Conservation (phyloP, 2,797 vertebrate species). For the Mycteria americana region DNA sequence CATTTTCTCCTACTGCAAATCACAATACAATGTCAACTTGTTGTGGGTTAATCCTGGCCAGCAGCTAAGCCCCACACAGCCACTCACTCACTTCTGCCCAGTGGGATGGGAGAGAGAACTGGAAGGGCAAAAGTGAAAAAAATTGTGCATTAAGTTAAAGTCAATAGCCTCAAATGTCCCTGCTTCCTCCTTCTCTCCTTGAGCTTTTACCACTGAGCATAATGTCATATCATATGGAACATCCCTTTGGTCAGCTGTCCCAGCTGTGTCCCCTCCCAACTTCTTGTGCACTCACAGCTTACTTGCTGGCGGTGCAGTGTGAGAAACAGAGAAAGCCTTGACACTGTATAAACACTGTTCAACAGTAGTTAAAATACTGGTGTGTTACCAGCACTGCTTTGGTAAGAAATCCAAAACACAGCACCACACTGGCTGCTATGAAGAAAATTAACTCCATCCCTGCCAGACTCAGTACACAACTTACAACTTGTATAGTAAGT, state of each 20-base stretch:
- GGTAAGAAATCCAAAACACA: not conserved
- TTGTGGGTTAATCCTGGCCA: not conserved
- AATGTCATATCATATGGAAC: not conserved
- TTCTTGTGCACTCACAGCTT: not conserved
- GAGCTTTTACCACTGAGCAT: not conserved
- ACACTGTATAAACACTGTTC: not conserved
- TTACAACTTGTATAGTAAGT: not conserved
- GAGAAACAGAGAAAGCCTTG: not conserved
- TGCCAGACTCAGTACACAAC: not conserved
- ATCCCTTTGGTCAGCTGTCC: not conserved
- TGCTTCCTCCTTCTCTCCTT: not conserved
- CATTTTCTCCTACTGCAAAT: not conserved
- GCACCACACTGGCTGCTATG: not conserved
- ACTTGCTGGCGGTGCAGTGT: not conserved
- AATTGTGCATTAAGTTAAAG: not conserved
- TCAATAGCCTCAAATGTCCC: not conserved
- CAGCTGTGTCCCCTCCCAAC: not conserved
- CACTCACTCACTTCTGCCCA: not conserved
- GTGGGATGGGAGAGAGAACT: not conserved
- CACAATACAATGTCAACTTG: not conserved
- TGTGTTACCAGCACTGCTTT: not conserved
- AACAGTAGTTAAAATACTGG: not conserved
- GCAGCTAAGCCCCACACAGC: not conserved
- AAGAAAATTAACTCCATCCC: not conserved
- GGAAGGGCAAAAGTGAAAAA: not conserved